Conservation (phyloP, 2,797 vertebrate species). For the Pempheris klunzingeri region DNA sequence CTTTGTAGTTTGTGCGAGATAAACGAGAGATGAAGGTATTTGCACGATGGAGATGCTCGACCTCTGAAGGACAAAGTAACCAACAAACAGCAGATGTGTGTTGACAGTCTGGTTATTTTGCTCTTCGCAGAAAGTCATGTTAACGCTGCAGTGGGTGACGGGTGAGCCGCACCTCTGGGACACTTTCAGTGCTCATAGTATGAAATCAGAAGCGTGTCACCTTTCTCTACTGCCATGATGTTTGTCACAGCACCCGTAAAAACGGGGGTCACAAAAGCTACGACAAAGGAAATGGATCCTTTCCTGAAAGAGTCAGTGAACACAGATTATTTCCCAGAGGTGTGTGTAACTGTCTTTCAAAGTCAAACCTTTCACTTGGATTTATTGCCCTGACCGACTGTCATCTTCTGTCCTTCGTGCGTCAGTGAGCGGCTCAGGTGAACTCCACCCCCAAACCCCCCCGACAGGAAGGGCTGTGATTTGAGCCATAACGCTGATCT, state of each 20-base stretch:
- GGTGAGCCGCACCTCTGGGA: slow-evolving; percentile 18
- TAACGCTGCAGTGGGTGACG: not conserved
- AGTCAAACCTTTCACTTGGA: not conserved
- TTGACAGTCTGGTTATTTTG: slow-evolving; percentile 1
- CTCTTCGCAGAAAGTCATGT: not conserved
- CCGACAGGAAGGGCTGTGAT: slow-evolving; percentile 22
- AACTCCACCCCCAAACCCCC: not conserved
- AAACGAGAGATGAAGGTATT: not conserved
- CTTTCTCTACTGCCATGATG: not conserved
- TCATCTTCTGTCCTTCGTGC: not conserved
- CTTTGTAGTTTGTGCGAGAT: not conserved
- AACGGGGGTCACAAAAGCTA: not conserved
- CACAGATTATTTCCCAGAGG: slow-evolving; percentile 4
- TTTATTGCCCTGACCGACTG: slow-evolving; percentile 2
- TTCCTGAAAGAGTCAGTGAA: not conserved
- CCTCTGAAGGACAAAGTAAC: slow-evolving; percentile 2
- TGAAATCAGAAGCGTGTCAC: not conserved
- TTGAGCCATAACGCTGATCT: slow-evolving; percentile 37
- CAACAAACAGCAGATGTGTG: not conserved
- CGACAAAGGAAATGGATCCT: not conserved
- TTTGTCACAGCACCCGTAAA: not conserved
- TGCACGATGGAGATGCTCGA: not conserved
- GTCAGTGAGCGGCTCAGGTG: slow-evolving; percentile 26
- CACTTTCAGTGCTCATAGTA: not conserved
- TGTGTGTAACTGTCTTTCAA: not conserved